phyloP scores from a whole-genome alignment of 2,113 vertebrate species.

The Monopterus albus region DNA sequence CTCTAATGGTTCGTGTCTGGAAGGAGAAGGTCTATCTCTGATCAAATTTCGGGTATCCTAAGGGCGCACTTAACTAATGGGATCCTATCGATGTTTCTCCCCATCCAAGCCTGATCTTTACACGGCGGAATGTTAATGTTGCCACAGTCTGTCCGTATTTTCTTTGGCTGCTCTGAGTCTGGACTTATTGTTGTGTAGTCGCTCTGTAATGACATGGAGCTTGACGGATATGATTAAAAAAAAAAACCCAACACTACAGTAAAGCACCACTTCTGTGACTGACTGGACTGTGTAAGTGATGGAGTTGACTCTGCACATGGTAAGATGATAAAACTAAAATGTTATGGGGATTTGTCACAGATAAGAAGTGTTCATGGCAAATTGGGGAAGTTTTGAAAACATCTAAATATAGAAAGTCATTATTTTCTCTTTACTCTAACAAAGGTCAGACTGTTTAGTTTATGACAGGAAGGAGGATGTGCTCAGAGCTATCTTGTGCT shows the following conservation, averaged over 20 bases:
- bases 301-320: constrained; percentile 45
- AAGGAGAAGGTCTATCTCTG: constrained; percentile 68
- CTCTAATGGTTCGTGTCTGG: constrained; percentile 70
- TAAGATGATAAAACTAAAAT: constrained; percentile 45
- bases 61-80: constrained; percentile 79
- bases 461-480: constrained; percentile 54
- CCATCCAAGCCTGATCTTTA: constrained; percentile 54
- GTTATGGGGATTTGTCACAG: background rate
- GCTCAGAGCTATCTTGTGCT: constrained; percentile 56
- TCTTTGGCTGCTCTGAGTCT: constrained; percentile 58
- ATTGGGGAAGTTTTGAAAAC: constrained; percentile 6
- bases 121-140: constrained; percentile 74
- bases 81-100: constrained; percentile 68
- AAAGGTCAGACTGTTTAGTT: constrained; percentile 62
- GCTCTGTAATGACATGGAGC: constrained; percentile 61
- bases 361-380: background rate
- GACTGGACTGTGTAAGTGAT: constrained; percentile 57
- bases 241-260: constrained; percentile 37
- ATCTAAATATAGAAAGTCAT: constrained; percentile 22
- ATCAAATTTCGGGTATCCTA: constrained; percentile 74
- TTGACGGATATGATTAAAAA: constrained; percentile 52
- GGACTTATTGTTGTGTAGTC: constrained; percentile 51
- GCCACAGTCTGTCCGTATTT: constrained; percentile 63
- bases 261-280: constrained; percentile 31
- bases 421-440: constrained; percentile 30